Base-by-base conservation (phyloP, 1,140 invertebrate species). In the Drosophila takahashii region DNA sequence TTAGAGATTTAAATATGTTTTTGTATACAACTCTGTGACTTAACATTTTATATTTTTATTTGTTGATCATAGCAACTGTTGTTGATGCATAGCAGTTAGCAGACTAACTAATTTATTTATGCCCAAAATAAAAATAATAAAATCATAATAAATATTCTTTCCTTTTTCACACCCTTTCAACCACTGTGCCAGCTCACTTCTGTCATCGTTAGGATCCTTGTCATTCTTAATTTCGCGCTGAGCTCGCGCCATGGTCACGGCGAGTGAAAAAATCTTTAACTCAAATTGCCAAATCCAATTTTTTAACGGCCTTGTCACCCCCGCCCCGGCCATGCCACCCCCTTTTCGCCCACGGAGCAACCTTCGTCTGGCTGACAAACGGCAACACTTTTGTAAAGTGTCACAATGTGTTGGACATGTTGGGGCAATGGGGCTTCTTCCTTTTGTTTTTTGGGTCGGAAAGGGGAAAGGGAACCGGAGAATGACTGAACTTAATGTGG, bases 271-370 rank as follows among this genome's bases (percentile, higher is more conserved):
- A 84, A 84, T 80, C 79, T 89, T 84, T 57, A 77, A 73, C 84
- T 89, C 73, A 80, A 89, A 89, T 89, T 84, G 84, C 53, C 79
- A 61, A 81, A 77, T 70, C 64, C 84, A 79, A 77, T 84, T 89
- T 84, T 86, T 77, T 69, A 76, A 77, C 58, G 27, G 58, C 41
- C 62, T 42, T 64, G 57, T 37, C 58, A 8, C 15, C 18, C 48
- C 50, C 3, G 5, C n/a, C 22, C 18, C 7, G 10, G 3, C n/a
- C 27, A 34, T 18, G 27, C 42, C n/a, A 8, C 6, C 27, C 36
- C 3, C n/a, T 36, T 15, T 54, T 16, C 58, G 18, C 18, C 71
- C 13, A 18, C 9, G 1, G 26, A 32, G 18, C 29, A 18, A 27
- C 44, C 48, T 60, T 54, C 42, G 61, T 44, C 65, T 41, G 60